These are phyloP conservation scores for Lanistes nyassanus DNA, from an alignment of 1,140 invertebrate species.

Conservation along the genomic window DNA sequence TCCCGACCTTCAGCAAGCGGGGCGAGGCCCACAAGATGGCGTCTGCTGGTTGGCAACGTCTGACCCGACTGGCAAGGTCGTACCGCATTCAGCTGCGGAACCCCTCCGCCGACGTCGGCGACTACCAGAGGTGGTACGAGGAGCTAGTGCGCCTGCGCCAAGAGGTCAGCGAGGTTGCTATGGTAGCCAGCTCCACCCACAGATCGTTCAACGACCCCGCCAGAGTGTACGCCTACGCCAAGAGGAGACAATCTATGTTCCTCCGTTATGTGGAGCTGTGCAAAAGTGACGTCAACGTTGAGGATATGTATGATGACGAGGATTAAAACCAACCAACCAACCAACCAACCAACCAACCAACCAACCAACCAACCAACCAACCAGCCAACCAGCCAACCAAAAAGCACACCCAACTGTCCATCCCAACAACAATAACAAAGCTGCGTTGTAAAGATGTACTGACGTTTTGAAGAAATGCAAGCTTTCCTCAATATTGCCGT, in stretches of 20 bases:
- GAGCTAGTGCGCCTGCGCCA: constrained; percentile 8
- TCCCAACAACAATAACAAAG: too few relatives aligned
- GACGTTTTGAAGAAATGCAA: too few relatives aligned
- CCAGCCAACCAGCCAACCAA: too few relatives aligned
- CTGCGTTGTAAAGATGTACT: too few relatives aligned
- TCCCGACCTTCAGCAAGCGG: constrained; percentile 3
- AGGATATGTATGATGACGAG: constrained; percentile 10
- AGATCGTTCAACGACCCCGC: constrained; percentile 13
- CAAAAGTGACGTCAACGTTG: background rate
- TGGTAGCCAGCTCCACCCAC: constrained; percentile 14
- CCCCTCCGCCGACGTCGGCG: background rate
- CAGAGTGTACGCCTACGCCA: background rate
- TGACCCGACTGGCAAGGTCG: constrained; percentile 13
- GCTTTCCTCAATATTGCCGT: too few relatives aligned
- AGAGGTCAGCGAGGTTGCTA: constrained; percentile 10
- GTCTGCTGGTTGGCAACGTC: constrained; percentile 13
- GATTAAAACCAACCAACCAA: too few relatives aligned
- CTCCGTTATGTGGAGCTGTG: constrained; percentile 7
- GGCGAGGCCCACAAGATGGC: constrained; percentile 3
- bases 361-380: too few relatives aligned
- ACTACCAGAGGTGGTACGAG: constrained; percentile 12
- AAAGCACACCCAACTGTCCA: too few relatives aligned
- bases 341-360: too few relatives aligned
- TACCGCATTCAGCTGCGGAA: constrained; percentile 14
- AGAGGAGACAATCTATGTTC: constrained; percentile 1